phyloP scores from a whole-genome alignment of 1,140 invertebrate genomes.

The Bombus haemorrhoidalis region DNA sequence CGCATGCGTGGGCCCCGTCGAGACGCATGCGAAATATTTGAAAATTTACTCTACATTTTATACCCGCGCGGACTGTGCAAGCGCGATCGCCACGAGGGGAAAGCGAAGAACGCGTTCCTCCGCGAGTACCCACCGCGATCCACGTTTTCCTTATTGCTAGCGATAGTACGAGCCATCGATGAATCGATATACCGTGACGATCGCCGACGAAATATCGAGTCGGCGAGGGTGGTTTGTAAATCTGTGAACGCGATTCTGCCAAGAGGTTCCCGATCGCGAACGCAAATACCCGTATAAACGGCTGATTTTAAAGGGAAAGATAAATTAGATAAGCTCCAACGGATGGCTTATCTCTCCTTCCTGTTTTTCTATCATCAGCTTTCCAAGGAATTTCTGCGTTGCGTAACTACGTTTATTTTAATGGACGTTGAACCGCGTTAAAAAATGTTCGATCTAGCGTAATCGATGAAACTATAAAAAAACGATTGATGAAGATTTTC shows the following conservation, averaged over 20 bases:
- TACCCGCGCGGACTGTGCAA: constrained; percentile 23
- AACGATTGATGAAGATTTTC: not conserved
- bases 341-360: too few relatives aligned
- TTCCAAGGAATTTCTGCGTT: too few relatives aligned
- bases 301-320: too few relatives aligned
- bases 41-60: constrained; percentile 69
- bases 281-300: not conserved
- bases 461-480: not conserved
- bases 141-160: constrained; percentile 38
- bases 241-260: constrained; percentile 27
- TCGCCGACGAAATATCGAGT: not conserved
- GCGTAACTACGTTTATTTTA: too few relatives aligned
- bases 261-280: too few relatives aligned
- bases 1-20: constrained; percentile 57
- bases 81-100: not conserved
- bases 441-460: not conserved
- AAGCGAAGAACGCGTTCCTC: not conserved
- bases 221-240: not conserved
- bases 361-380: too few relatives aligned
- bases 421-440: too few relatives aligned
- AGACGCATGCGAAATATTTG: constrained; percentile 39
- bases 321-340: too few relatives aligned
- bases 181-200: not conserved
- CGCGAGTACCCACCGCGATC: not conserved
- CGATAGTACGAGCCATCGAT: constrained; percentile 28